Evolutionary conservation across 2,113 vertebrate species (phyloP), one percentile per base, ranked within the genome.

Genomic region (Macrotis lagotis): DNA sequence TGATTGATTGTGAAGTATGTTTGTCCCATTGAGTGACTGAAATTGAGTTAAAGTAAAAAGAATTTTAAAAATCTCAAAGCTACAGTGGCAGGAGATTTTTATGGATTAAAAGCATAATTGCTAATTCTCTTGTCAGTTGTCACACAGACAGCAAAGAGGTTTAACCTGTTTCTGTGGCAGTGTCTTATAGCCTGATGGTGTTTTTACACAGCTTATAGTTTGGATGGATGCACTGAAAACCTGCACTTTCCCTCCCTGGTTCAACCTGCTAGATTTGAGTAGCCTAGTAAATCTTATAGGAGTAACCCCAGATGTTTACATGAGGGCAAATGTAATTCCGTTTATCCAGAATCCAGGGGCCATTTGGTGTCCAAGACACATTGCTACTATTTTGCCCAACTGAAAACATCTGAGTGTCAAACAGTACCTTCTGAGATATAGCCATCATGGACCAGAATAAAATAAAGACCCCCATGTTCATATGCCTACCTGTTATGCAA

Each of bases 101-200:
- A n/a, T n/a, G n/a, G n/a, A n/a, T n/a, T n/a, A n/a, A n/a, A n/a
- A n/a, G n/a, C n/a, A n/a, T n/a, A n/a, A n/a, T 96, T 97, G 91
- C 95, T 98, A 97, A 99, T 92, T 97, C 3, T 96, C 94, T n/a
- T 97, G 3, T 98, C 97, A 97, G 95, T 99, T 99, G 89, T 96
- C 98, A 97, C 97, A 91, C 98, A 99, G 98, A 97, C 97, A 92
- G 98, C 98, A 96, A 99, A 98, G 95, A 98, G 98, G 95, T 98
- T 52, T 89, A 98, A 98, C 96, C 97, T 99, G 97, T 99, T 99
- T 98, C 98, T 99, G 98, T 98, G 97, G 91, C 98, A 96, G 12
- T 98, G 98, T 92, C 98, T 99, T 90, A 98, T 98, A 99, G 99
- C 98, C 51, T 92, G 91, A 94, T 94, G 91, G 91, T 0, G 92